phyloP scores from a whole-genome alignment of 2,797 vertebrate species.

The Brachyrhaphis roseni region DNA sequence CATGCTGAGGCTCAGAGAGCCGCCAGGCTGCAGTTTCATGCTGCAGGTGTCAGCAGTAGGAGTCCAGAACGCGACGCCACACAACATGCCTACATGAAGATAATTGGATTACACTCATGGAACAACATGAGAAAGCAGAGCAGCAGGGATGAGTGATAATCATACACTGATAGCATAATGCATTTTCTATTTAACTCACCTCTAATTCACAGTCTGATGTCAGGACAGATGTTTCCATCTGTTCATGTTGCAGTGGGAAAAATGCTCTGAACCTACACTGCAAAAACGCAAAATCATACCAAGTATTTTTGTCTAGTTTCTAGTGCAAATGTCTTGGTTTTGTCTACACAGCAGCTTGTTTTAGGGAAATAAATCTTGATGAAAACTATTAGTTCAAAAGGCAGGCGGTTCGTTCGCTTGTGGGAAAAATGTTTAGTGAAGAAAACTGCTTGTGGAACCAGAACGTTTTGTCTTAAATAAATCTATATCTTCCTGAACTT shows the following conservation, averaged over 20 bases:
- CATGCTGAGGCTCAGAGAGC: conserved; percentile 28
- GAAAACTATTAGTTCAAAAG: too few species aligned
- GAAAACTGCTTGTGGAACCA: too few species aligned
- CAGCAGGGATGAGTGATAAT: conserved; percentile 21
- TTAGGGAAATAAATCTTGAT: too few species aligned
- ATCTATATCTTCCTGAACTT: too few species aligned
- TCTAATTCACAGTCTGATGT: not conserved
- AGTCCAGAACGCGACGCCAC: conserved; percentile 85
- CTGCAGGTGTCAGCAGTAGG: conserved; percentile 91
- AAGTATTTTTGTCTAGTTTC: too few species aligned
- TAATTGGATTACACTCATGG: conserved; percentile 42
- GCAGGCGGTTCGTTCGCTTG: too few species aligned
- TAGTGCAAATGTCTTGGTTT: too few species aligned
- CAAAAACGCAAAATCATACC: too few species aligned
- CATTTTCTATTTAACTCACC: conserved; percentile 5
- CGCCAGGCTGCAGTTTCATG: conserved; percentile 65
- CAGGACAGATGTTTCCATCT: conserved; percentile 37
- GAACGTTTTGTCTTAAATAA: too few species aligned
- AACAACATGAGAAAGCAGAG: conserved; percentile 48
- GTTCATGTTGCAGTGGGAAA: conserved; percentile 12
- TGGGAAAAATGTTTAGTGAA: too few species aligned
- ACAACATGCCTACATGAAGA: conserved; percentile 57
- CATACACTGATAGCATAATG: conserved; percentile 15
- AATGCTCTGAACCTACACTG: not conserved
- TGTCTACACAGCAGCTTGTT: too few species aligned